Evolutionary conservation across 2,113 vertebrate species (phyloP).

Genomic region (Astur gentilis): DNA sequence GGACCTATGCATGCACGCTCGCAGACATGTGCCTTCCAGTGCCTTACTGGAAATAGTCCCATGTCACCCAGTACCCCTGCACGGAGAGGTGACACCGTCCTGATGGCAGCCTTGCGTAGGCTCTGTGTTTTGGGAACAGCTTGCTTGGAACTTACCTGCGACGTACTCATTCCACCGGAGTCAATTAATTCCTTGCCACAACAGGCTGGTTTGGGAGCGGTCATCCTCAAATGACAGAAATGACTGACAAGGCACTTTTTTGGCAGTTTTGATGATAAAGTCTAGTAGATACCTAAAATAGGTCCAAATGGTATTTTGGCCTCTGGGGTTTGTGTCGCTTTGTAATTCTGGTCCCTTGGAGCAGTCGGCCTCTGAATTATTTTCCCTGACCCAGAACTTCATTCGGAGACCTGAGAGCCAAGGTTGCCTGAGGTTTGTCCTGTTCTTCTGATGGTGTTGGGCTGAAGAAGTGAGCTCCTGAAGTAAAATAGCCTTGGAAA

Average conservation of each 20-base stretch:
- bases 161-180: not conserved
- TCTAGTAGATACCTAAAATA: not conserved
- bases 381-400: not conserved
- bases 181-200: not conserved
- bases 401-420: too few species aligned
- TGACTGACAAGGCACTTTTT: not conserved
- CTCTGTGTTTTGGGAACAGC: not conserved
- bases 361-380: not conserved
- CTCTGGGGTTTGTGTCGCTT: not conserved
- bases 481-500: not conserved
- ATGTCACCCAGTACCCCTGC: too few species aligned
- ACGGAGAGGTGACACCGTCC: accelerated
- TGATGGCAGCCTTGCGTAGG: too few species aligned
- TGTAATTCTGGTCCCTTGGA: not conserved
- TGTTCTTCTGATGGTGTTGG: not conserved
- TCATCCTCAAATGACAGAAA: not conserved
- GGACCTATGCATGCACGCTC: not conserved
- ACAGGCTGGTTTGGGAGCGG: not conserved
- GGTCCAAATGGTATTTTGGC: not conserved
- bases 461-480: not conserved
- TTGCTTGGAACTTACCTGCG: not conserved
- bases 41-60: not conserved
- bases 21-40: too few species aligned
- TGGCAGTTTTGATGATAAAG: not conserved
- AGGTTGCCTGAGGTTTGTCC: not conserved